phyloP scores from a whole-genome alignment of 1,140 invertebrate species.

The Drosophila gunungcola region DNA sequence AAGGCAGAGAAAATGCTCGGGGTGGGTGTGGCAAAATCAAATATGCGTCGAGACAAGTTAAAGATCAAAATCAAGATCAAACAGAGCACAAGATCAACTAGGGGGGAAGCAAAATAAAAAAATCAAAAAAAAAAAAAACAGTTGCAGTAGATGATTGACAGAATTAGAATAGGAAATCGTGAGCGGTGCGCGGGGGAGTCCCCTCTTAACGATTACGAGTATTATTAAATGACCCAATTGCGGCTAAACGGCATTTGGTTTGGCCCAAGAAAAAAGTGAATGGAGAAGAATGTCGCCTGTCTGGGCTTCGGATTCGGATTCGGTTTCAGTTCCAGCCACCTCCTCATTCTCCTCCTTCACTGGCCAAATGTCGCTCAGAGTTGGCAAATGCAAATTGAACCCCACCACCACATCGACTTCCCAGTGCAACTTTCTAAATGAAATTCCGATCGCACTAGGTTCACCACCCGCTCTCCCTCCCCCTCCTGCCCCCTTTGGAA shows the following conservation, averaged over 20 bases:
- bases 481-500: constrained; percentile 7
- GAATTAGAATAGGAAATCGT: constrained; percentile 82
- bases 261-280: constrained; percentile 73
- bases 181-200: constrained; percentile 10
- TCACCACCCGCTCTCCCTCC: constrained; percentile 10
- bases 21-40: constrained; percentile 74
- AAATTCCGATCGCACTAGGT: constrained; percentile 65
- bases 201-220: constrained; percentile 19
- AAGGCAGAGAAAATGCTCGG: constrained; percentile 1
- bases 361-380: constrained; percentile 58
- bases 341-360: not conserved
- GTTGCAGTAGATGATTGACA: constrained; percentile 79
- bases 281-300: constrained; percentile 72
- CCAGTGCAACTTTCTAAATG: constrained; percentile 74
- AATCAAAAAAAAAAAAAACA: constrained; percentile 41
- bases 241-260: constrained; percentile 44
- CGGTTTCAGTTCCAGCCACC: not conserved
- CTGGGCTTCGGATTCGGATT: constrained; percentile 19
- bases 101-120: constrained; percentile 2
- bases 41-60: constrained; percentile 75
- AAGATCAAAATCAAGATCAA: constrained; percentile 80
- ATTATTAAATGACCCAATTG: constrained; percentile 81
- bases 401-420: constrained; percentile 49
- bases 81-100: constrained; percentile 47
- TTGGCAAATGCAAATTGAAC: constrained; percentile 71